A percentile compares a stretch with the other conserved stretches of the same genome.
These are phyloP conservation scores for Griposia aprilina DNA, from an alignment of 2,888 invertebrate species.

Conservation along the genomic window DNA sequence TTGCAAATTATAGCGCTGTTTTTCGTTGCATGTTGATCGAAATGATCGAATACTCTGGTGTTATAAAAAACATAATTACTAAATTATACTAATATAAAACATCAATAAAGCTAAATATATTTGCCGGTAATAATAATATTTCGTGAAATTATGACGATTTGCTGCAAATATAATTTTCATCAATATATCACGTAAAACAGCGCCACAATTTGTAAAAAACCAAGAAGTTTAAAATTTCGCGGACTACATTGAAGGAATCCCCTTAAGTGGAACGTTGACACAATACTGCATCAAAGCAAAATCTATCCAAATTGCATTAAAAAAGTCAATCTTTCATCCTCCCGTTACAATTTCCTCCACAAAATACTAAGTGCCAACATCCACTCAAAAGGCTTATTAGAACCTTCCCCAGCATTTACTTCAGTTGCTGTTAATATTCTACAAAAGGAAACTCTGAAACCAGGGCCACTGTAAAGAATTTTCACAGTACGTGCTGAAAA, in stretches of 20 bases:
- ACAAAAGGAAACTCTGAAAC: conserved; percentile 45
- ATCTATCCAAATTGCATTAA: not conserved
- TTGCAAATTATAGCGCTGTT: too few species aligned
- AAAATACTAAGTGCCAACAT: conserved; percentile 10
- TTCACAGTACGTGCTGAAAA: conserved; percentile 49
- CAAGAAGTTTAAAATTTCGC: not conserved
- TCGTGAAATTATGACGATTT: not conserved
- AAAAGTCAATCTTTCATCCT: not conserved
- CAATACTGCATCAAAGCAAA: not conserved
- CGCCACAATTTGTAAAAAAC: not conserved
- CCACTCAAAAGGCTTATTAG: conserved; percentile 17
- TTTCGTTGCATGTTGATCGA: too few species aligned
- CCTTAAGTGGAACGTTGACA: not conserved
- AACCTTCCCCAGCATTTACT: conserved; percentile 11
- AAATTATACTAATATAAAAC: too few species aligned
- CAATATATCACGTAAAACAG: not conserved
- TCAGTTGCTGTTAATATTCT: conserved; percentile 46
- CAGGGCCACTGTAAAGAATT: conserved; percentile 39
- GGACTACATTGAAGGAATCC: not conserved
- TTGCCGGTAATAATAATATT: too few species aligned
- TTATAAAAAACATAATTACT: too few species aligned
- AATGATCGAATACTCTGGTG: too few species aligned
- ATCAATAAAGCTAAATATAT: too few species aligned
- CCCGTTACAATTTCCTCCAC: not conserved
- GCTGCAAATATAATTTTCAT: not conserved